Evolutionary conservation across 1,140 invertebrate species (phyloP), one percentile per base, ranked within the genome.

Genomic region (Drosophila truncata): DNA sequence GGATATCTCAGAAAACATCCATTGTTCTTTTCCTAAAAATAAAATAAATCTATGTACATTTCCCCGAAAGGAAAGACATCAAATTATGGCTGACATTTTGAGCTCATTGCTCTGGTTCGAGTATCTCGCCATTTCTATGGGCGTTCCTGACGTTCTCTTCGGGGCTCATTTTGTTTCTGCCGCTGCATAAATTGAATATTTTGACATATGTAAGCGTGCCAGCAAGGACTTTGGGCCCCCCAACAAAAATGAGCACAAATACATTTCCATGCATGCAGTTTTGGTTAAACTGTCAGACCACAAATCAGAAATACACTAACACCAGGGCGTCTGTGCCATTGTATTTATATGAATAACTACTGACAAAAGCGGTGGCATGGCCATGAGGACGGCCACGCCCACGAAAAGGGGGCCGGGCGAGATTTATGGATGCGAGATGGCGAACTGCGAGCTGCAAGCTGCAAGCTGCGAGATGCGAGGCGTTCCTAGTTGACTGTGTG

Each of bases 171-270:
- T 85, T 82, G 85, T 82, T 82, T 81, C 74, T 79, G 78, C 67
- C 86, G 72, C 79, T 91, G 87, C 80, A 90, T 91, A 86, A 91
- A 91, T 91, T 91, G 85, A 91, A 91, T 90, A 91, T 90, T 90
- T 91, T 90, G 86, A 90, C 85, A 90, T 90, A 91, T 90, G 85
- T 91, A 90, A 90, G 85, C 82, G 79, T 58, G 67, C 78, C 64
- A 62, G 44, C 77, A 59, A 31, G 77, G 44, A 70, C 52, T 55
- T 20, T n/a, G 18, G 44, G 41, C 18, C 41, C 46, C 18, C 41
- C 55, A 46, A 63, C 87, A 91, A 76, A 91, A 90, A 90, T 91
- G 82, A 91, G 87, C 83, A 82, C 86, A 90, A 91, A 91, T 91
- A 91, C 91, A 90, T 86, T 90, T 80, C 76, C 79, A 90, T 90